Conservation (phyloP, 2,888 invertebrate species). For the Coelinius sp. region DNA sequence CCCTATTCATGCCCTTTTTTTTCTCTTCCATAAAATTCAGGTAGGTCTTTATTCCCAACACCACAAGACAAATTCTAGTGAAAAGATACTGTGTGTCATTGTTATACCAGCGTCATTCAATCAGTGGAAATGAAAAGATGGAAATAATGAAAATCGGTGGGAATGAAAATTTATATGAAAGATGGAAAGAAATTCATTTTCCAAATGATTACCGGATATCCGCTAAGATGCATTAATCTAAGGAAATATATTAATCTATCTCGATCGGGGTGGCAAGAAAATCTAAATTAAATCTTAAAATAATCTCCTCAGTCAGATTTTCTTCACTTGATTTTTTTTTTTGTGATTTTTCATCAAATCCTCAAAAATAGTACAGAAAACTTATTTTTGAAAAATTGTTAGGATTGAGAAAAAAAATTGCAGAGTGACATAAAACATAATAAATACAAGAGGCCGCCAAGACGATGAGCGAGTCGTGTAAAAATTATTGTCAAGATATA, state of each 20-base stretch:
- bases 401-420: no score
- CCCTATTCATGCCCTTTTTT: neutral
- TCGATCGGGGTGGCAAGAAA: no score
- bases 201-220: neutral
- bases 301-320: no score
- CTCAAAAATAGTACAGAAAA: no score
- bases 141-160: neutral
- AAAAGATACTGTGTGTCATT: neutral
- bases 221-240: neutral
- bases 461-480: conserved; percentile 53
- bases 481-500: conserved; percentile 64
- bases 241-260: no score
- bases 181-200: neutral
- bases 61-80: neutral
- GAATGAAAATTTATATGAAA: neutral
- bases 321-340: no score
- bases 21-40: neutral
- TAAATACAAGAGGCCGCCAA: conserved; percentile 59
- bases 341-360: no score
- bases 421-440: conserved; percentile 50
- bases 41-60: neutral
- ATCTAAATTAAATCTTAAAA: no score
- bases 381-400: no score
- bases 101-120: neutral
- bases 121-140: neutral